phyloP scores from a whole-genome alignment of 2,113 vertebrate genomes.

The Pterocles orientalis region DNA sequence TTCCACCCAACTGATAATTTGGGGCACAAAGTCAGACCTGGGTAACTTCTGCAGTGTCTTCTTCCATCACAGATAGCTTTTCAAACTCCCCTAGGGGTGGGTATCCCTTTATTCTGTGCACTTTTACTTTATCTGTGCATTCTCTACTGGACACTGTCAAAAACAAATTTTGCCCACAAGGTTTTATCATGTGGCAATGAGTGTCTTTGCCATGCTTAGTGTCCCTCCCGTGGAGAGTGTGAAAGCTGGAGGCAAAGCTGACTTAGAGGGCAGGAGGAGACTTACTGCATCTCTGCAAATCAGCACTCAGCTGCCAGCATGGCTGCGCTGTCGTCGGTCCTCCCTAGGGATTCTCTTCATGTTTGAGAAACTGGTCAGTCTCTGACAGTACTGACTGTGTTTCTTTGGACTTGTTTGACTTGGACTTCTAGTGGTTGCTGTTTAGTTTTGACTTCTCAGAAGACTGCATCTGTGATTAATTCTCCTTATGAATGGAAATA shows the following conservation, averaged over 20 bases:
- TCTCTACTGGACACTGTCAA: neutral
- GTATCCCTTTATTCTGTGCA: neutral
- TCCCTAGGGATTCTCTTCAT: neutral
- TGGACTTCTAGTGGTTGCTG: neutral
- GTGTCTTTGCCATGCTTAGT: neutral
- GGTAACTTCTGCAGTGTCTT: neutral
- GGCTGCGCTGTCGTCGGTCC: neutral
- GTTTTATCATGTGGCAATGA: neutral
- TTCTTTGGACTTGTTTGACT: conserved; percentile 7
- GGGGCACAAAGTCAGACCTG: neutral
- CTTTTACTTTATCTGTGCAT: neutral
- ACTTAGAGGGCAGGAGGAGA: neutral
- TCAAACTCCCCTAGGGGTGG: neutral
- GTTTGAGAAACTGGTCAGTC: neutral
- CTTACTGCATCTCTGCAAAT: neutral
- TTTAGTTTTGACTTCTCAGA: neutral
- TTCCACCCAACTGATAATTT: neutral
- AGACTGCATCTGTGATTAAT: neutral
- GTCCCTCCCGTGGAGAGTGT: neutral
- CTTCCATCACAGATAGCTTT: neutral
- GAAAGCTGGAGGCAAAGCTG: neutral
- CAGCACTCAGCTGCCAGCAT: neutral
- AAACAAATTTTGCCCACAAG: neutral
- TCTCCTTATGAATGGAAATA: neutral
- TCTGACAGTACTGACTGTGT: neutral